Base-by-base conservation (phyloP, 2,797 vertebrate genomes). In the Cynodonichthys magdalenae region DNA sequence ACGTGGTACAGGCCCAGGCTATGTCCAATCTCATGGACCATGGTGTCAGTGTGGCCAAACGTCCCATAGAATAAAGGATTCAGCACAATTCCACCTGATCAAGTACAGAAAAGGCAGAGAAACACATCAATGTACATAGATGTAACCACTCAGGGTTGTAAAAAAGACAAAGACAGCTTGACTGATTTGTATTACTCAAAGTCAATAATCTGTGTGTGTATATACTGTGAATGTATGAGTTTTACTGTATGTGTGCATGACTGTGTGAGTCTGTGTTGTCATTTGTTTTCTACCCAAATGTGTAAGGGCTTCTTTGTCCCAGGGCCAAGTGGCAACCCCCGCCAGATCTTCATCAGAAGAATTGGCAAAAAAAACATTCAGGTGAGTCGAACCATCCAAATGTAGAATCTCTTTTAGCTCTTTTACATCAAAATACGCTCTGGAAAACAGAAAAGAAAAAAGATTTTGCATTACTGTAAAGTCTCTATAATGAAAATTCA, bases 341-440 rank as follows among this genome's bases (percentile, higher is more conserved):
- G 96, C 98, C 86, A 99, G 92, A 81, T 98, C 96, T 89, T 98
- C 96, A 87, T 98, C 96, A 0, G 97, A 97, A 42, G 96, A 99
- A 83, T 99, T 99, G 88, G 96, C 97, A 87, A 99, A 99, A 92
- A 99, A 99, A 89, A 99, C 95, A 78, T 98, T 99, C 85, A 99
- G 97, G 85, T 99, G 96, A 56, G 96, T 96, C 1, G 96, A 96
- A 79, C 96, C 97, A 53, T 98, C 95, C 91, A 99, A 86, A 57
- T 93, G 94, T 71, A 99, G 93, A 83, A 95, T 93, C 80, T 95
- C 96, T 92, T 99, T 99, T 28, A 99, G 91, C 85, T 99, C 97
- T 82, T 98, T 98, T 88, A 99, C 93, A 75, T 97, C 96, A 88
- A 99, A 92, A 92, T 97, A 99, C 34, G 98, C 97, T 89, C 98